Evolutionary conservation across 2,888 invertebrate species (phyloP).

Genomic region (Mesopsocus fuscifrons): DNA sequence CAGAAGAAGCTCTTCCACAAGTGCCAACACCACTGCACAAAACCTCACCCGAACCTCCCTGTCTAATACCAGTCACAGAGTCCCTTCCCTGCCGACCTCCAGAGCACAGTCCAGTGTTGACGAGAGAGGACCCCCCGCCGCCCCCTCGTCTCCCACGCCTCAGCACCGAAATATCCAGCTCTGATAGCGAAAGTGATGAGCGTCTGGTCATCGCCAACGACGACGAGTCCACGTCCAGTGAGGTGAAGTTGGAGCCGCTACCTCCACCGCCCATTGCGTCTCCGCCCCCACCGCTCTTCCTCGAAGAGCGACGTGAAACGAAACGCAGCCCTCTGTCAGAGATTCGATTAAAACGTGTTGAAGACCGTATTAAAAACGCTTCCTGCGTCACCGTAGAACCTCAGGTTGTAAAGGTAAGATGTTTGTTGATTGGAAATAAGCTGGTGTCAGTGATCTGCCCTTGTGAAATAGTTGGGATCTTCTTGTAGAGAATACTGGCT

Average conservation of each 20-base stretch:
- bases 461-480: no score
- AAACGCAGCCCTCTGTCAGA: background rate
- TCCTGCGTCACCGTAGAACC: no score
- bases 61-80: constrained; percentile 10
- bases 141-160: constrained; percentile 19
- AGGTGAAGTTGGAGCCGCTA: background rate
- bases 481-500: no score
- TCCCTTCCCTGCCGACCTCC: background rate
- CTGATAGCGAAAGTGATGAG: constrained; percentile 17
- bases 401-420: no score
- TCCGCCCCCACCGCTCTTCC: background rate
- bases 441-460: no score
- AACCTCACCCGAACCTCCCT: constrained; percentile 13
- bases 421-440: no score
- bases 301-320: background rate
- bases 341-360: background rate
- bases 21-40: background rate
- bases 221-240: constrained; percentile 1
- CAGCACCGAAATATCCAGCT: constrained; percentile 13
- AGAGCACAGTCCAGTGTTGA: constrained; percentile 20
- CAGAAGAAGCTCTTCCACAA: background rate
- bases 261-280: background rate
- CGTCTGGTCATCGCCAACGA: constrained; percentile 31
- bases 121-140: constrained; percentile 11
- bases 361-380: no score